Evolutionary conservation across 1,140 invertebrate species (phyloP).

Genomic region (Orchestia grillus): DNA sequence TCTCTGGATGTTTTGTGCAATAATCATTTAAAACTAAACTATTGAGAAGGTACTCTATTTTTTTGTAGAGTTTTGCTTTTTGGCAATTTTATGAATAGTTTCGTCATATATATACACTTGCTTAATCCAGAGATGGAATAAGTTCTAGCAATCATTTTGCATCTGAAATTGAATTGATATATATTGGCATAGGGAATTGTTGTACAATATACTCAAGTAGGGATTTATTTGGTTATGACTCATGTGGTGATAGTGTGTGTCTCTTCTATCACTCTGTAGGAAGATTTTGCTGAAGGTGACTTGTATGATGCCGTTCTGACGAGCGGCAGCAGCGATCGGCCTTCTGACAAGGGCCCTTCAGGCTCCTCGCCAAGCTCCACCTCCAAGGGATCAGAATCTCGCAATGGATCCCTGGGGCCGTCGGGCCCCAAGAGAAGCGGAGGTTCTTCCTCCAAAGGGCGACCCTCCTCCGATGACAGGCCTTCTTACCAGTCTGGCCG

Average conservation of each 20-base stretch:
- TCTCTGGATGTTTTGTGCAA: background rate
- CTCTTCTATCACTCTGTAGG: conserved; percentile 65
- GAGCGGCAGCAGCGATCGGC: conserved; percentile 64
- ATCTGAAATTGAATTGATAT: background rate
- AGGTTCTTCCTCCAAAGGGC: conserved; percentile 47
- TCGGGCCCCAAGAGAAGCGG: background rate
- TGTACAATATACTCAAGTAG: background rate
- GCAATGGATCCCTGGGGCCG: conserved; percentile 60
- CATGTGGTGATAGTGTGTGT: conserved; percentile 57
- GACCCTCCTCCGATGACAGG: conserved; percentile 62
- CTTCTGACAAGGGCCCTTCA: conserved; percentile 55
- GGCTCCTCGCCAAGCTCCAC: conserved; percentile 61
- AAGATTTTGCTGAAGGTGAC: conserved; percentile 68
- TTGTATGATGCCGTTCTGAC: conserved; percentile 68
- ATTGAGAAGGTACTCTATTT: background rate
- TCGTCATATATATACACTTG: background rate
- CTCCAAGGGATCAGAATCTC: conserved; percentile 57
- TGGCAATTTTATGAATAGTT: background rate
- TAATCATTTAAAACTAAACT: background rate
- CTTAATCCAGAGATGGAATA: background rate
- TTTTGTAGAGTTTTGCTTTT: background rate
- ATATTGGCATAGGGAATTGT: background rate
- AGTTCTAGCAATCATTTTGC: background rate
- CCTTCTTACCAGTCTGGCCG: conserved; percentile 70
- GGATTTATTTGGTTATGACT: background rate